phyloP scores from a whole-genome alignment of 2,113 vertebrate species.

The Cyanistes caeruleus region DNA sequence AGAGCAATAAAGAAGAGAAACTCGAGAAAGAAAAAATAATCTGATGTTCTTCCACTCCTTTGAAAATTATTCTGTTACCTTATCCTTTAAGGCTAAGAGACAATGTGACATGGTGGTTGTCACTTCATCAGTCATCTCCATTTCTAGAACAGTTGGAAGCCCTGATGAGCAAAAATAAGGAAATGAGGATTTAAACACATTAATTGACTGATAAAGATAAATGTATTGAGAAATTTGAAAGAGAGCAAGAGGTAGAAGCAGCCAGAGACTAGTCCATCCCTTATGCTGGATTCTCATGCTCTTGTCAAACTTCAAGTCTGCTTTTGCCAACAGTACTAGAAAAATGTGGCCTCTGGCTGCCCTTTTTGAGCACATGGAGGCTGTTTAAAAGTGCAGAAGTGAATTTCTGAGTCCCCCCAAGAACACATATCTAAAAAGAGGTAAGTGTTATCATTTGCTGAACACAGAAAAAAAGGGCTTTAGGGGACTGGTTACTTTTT shows the following conservation, averaged over 20 bases:
- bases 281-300: not conserved
- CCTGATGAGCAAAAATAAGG: not conserved
- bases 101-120: rapidly evolving
- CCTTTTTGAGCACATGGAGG: slow-evolving; percentile 16
- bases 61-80: not conserved
- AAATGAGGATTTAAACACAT: not conserved
- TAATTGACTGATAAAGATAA: not conserved
- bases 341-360: slow-evolving; percentile 48
- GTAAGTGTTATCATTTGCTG: not conserved
- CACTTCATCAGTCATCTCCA: not conserved
- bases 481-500: not conserved
- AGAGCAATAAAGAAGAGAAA: not conserved
- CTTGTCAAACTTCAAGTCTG: not conserved
- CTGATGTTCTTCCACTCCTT: not conserved
- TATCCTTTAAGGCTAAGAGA: not conserved
- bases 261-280: not conserved
- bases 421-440: not conserved
- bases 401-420: not conserved
- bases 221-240: not conserved
- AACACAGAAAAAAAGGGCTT: not conserved
- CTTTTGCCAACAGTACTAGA: not conserved
- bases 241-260: not conserved
- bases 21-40: not conserved
- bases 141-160: not conserved
- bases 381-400: not conserved